phyloP scores from a whole-genome alignment of 2,888 invertebrate species.

The Dicycla oo region DNA sequence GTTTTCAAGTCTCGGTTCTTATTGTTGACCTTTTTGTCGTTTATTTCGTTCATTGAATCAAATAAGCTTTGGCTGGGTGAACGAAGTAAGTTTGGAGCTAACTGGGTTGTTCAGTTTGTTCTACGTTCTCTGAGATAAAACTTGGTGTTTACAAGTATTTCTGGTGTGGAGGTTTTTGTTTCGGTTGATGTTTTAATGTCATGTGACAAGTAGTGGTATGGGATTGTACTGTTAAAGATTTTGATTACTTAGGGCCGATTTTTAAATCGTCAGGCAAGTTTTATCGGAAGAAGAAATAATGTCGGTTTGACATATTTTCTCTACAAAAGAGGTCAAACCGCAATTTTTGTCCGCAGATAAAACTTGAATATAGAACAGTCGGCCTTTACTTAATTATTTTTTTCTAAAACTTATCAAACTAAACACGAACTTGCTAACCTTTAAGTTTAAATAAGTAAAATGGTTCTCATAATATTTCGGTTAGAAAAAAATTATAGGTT shows the following conservation, averaged over 20 bases:
- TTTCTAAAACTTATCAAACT: neutral
- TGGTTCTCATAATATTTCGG: neutral
- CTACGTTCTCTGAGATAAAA: conserved; percentile 16
- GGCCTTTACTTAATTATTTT: too few species aligned
- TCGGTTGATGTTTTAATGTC: conserved; percentile 12
- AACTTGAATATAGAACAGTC: too few species aligned
- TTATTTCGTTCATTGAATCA: conserved; percentile 67
- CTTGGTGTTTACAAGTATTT: conserved; percentile 10
- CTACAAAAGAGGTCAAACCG: too few species aligned
- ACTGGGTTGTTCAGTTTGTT: conserved; percentile 36
- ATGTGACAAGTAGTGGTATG: neutral
- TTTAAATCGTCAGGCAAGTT: neutral
- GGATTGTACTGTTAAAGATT: too few species aligned
- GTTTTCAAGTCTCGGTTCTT: conserved; percentile 59
- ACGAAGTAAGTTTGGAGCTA: conserved; percentile 41
- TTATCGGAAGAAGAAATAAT: neutral
- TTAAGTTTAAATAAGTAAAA: neutral
- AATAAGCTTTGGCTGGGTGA: conserved; percentile 55
- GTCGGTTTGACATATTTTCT: too few species aligned
- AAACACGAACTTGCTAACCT: neutral
- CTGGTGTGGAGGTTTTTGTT: neutral
- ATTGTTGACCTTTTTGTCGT: conserved; percentile 66
- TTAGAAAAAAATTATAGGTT: neutral
- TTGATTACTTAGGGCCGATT: neutral
- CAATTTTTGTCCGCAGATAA: too few species aligned